Conservation (phyloP, 2,797 vertebrate genomes). For the Sebastolobus altivelis region DNA sequence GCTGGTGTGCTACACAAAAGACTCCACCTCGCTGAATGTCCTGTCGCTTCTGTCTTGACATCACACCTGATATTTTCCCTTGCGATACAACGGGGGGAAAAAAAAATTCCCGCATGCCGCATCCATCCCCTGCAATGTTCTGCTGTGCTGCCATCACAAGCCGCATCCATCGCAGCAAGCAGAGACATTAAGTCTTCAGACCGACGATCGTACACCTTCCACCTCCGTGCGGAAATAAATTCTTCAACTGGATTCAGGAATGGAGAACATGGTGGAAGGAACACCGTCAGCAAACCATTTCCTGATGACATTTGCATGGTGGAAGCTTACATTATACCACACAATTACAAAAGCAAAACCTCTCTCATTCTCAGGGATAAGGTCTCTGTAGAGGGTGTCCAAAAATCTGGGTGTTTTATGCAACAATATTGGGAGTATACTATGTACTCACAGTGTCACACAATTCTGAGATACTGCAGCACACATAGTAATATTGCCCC, state of each 20-base stretch:
- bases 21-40: not conserved
- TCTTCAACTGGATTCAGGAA: not conserved
- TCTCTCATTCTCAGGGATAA: not conserved
- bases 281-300: not conserved
- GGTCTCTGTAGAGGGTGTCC: not conserved
- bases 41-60: not conserved
- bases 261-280: not conserved
- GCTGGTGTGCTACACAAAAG: not conserved
- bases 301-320: not conserved
- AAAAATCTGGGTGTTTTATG: not conserved
- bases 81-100: not conserved
- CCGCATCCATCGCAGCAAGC: conserved; percentile 3
- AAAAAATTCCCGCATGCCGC: not conserved
- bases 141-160: not conserved
- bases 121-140: not conserved
- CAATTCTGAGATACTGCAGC: too few species aligned
- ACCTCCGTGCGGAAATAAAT: not conserved
- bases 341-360: not conserved
- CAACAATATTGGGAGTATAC: too few species aligned
- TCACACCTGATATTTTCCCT: not conserved
- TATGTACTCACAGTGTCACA: too few species aligned
- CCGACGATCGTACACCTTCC: not conserved
- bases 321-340: not conserved
- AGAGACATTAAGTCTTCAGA: not conserved
- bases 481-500: not conserved